These are phyloP conservation scores for Sciurus vulgaris DNA, from an alignment of 2,797 vertebrate genomes.

Conservation along the genomic window DNA sequence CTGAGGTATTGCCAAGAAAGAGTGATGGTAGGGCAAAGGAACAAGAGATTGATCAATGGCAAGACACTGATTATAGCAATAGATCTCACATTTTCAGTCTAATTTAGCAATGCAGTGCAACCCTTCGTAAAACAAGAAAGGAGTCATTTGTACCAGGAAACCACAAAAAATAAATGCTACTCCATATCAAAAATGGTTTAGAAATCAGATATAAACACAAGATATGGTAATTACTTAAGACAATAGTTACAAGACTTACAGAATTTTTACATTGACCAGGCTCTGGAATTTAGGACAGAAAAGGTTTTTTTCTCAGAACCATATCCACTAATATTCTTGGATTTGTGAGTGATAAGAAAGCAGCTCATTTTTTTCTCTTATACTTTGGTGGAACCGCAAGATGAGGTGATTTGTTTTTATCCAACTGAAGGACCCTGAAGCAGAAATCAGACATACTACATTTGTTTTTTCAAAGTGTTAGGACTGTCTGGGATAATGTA, in stretches of 20 bases:
- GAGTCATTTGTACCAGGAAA: not conserved
- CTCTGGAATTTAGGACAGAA: not conserved
- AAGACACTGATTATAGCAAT: constrained; percentile 35
- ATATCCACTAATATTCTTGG: not conserved
- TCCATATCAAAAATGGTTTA: not conserved
- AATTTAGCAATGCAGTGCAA: not conserved
- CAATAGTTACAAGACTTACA: not conserved
- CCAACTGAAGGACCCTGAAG: constrained; percentile 48
- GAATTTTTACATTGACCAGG: constrained; percentile 30
- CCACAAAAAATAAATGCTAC: constrained; percentile 47
- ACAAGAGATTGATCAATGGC: not conserved
- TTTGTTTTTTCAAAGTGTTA: constrained; percentile 70
- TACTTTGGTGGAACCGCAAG: constrained; percentile 59
- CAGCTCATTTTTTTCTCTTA: not conserved
- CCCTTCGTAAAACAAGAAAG: not conserved
- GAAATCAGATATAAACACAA: not conserved
- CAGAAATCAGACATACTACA: constrained; percentile 48
- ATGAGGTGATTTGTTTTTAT: constrained; percentile 81
- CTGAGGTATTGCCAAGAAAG: not conserved
- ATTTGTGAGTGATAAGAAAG: not conserved
- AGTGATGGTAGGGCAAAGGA: not conserved
- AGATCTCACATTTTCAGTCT: not conserved
- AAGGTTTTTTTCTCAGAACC: constrained; percentile 24
- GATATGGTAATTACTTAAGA: not conserved
- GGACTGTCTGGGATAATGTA: constrained; percentile 50